phyloP scores from a whole-genome alignment of 2,113 vertebrate species.

The Microcebus lehilahytsara region DNA sequence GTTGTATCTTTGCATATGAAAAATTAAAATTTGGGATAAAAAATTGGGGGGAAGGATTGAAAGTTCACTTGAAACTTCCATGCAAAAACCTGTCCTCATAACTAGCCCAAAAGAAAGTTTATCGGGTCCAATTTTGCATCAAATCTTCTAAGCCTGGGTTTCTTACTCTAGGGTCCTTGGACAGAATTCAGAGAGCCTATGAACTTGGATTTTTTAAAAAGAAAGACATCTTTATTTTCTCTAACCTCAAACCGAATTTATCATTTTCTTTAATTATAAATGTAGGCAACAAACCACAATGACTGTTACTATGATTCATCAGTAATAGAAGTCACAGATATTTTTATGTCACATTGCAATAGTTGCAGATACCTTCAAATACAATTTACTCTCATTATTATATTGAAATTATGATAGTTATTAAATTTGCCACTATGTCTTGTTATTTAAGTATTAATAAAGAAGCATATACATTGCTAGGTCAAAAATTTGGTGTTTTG shows the following conservation, averaged over 20 bases:
- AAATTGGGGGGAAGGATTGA: constrained; percentile 2
- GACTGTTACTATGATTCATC: constrained; percentile 31
- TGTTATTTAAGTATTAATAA: constrained; percentile 17
- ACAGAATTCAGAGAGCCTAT: neutral
- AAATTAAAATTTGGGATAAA: constrained; percentile 37
- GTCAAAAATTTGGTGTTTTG: neutral
- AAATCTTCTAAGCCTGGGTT: neutral
- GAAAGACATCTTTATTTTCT: constrained; percentile 28
- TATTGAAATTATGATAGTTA: constrained; percentile 2
- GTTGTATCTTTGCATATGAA: constrained; percentile 33
- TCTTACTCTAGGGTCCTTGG: neutral
- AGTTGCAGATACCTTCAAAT: neutral
- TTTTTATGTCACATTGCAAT: neutral
- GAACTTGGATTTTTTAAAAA: neutral
- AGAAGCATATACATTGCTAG: neutral
- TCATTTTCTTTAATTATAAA: constrained; percentile 29
- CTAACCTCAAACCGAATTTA: constrained; percentile 20
- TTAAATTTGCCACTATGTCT: neutral
- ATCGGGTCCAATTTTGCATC: neutral
- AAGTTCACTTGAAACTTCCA: neutral
- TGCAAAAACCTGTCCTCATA: neutral
- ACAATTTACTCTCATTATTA: neutral
- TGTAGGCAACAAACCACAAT: neutral
- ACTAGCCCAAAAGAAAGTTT: neutral
- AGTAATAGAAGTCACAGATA: constrained; percentile 49